These are phyloP conservation scores for Meganola albula DNA, from an alignment of 2,888 invertebrate genomes.

Conservation along the genomic window DNA sequence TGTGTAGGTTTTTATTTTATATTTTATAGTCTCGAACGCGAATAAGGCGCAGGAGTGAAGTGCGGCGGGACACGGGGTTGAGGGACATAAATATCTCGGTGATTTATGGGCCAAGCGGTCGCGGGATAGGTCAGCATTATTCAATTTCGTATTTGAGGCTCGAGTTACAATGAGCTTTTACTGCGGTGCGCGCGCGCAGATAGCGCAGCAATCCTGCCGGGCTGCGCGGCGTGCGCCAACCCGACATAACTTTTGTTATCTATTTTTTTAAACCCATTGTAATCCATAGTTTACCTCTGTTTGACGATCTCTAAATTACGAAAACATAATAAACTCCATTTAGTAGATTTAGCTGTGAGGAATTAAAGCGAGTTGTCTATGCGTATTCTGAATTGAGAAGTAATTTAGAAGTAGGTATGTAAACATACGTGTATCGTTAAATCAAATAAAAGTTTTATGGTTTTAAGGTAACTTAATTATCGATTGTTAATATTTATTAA, in stretches of 20 bases:
- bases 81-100: slow-evolving; percentile 77
- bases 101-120: slow-evolving; percentile 75
- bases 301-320: slow-evolving; percentile 34
- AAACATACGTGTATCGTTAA: slow-evolving; percentile 36
- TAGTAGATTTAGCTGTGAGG: slow-evolving; percentile 23
- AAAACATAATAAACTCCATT: slow-evolving; percentile 28
- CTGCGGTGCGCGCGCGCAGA: slow-evolving; percentile 65
- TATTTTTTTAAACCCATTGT: slow-evolving; percentile 51
- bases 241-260: slow-evolving; percentile 50
- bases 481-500: slow-evolving; percentile 73
- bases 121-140: slow-evolving; percentile 78
- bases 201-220: slow-evolving; percentile 54
- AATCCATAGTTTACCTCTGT: slow-evolving; percentile 46
- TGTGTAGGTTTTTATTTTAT: slow-evolving; percentile 75
- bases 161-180: slow-evolving; percentile 76
- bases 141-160: slow-evolving; percentile 77
- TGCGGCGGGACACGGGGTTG: slow-evolving; percentile 47
- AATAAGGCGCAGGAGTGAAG: slow-evolving; percentile 52
- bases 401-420: slow-evolving; percentile 31
- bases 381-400: slow-evolving; percentile 20
- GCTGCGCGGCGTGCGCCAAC: no score
- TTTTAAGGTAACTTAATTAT: slow-evolving; percentile 71
- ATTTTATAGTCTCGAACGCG: slow-evolving; percentile 69
- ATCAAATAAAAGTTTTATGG: slow-evolving; percentile 53
- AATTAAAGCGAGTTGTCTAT: slow-evolving; percentile 27